Evolutionary conservation across 2,888 invertebrate genomes (phyloP), one percentile per base, ranked within the genome.

Genomic region (Onthophagus sagittarius): DNA sequence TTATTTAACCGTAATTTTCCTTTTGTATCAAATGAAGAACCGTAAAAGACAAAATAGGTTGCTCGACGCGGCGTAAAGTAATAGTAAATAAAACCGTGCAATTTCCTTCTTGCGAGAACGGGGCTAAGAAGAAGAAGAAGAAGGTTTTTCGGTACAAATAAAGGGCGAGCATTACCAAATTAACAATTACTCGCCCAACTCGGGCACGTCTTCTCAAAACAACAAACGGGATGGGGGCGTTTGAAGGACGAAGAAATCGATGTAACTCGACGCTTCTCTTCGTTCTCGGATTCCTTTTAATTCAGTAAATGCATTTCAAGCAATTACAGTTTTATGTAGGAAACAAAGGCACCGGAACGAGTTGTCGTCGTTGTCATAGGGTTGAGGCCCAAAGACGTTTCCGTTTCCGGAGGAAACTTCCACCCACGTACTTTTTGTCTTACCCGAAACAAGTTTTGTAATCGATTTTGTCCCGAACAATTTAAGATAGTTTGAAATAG

Each of bases 301-400:
- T 67, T 67, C 67, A 23, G 67, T 67, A 67, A 67, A 67, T 67
- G 67, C 67, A 67, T 67, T 67, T 67, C n/a, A 31, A 67, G 67
- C 67, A 67, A 67, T 67, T 67, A 67, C 23, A 67, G 67, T 67
- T 67, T 67, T 67, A 67, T 67, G 67, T 67, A 67, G 23, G 67
- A 67, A 67, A 67, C 67, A 67, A 67, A 67, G 67, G 11, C 39
- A 11, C 7, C 2, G 39, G 39, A 53, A 53, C 39, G 39, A 53
- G 9, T 53, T 9, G 39, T 53, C 39, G 23, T 23, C 23, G 23
- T 23, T 23, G 23, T 23, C 23, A 23, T 23, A 23, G 23, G 9
- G 39, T 7, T 53, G 39, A 53, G 11, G 39, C 39, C 39, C 39
- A 53, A 53, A 53, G 39, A 53, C 39, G 11, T 53, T 53, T 53